Percentiles rank a stretch among this genome's conserved stretches.
phyloP scores from a whole-genome alignment of 2,888 invertebrate genomes.

The Catocala sponsa region DNA sequence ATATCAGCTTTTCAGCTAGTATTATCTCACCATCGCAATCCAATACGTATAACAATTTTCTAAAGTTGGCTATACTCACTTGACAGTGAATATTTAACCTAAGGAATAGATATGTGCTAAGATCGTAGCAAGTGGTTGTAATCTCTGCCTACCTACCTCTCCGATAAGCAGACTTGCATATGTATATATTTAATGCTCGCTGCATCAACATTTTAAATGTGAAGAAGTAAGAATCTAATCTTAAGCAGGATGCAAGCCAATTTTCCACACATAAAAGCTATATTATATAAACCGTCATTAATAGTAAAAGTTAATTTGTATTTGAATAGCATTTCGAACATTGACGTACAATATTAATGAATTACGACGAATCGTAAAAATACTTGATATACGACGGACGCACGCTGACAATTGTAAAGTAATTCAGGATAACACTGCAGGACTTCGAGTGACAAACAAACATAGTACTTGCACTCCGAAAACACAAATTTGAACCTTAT shows the following conservation, averaged over 20 bases:
- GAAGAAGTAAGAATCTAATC: neutral
- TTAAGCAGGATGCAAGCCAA: neutral
- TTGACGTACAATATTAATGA: conserved; percentile 65
- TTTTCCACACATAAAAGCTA: conserved; percentile 6
- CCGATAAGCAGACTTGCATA: too few species aligned
- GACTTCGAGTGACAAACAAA: conserved; percentile 55
- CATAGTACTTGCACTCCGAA: conserved; percentile 8
- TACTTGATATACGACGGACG: conserved; percentile 72
- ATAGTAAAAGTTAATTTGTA: conserved; percentile 59
- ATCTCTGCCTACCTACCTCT: too few species aligned
- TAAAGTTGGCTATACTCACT: too few species aligned
- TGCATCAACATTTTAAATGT: neutral
- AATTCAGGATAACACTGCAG: conserved; percentile 72
- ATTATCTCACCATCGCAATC: too few species aligned
- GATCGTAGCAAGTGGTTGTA: too few species aligned
- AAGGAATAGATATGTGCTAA: too few species aligned
- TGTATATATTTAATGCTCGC: neutral
- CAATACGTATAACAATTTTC: too few species aligned
- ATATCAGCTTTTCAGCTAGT: too few species aligned
- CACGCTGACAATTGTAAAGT: conserved; percentile 70
- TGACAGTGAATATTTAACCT: too few species aligned
- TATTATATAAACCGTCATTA: conserved; percentile 21
- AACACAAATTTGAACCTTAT: conserved; percentile 40
- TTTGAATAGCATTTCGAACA: conserved; percentile 50
- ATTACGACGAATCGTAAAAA: conserved; percentile 78